Conservation (phyloP, 2,797 vertebrate species). For the Emys orbicularis region DNA sequence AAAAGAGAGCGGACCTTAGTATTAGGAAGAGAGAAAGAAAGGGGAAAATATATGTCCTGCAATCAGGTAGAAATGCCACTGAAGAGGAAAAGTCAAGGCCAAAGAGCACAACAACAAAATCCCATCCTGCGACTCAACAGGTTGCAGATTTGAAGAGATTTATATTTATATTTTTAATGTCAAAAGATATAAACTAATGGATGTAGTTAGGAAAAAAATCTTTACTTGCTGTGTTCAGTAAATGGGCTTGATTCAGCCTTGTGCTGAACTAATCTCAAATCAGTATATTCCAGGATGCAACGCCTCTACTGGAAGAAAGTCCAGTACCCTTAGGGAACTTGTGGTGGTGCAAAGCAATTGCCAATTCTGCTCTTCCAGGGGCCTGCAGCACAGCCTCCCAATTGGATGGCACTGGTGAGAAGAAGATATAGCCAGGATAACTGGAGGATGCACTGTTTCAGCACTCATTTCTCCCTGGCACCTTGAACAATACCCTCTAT, state of each 20-base stretch:
- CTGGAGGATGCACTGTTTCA: background rate
- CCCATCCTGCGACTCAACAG: background rate
- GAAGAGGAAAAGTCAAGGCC: background rate
- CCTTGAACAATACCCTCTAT: background rate
- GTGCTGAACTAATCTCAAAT: background rate
- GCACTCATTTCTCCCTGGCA: background rate
- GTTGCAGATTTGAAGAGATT: background rate
- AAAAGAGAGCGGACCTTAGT: rapidly evolving
- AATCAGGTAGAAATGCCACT: background rate
- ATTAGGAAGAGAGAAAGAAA: background rate
- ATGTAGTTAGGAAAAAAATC: background rate
- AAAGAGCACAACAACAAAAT: background rate
- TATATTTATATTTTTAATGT: background rate
- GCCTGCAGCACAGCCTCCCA: background rate
- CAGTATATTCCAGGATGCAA: background rate
- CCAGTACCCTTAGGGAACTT: rapidly evolving
- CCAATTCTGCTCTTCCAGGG: rapidly evolving
- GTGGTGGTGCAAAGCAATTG: rapidly evolving
- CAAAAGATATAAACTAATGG: background rate
- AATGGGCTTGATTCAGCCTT: background rate
- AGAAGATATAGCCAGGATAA: background rate
- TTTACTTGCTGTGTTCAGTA: background rate
- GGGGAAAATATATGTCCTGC: background rate
- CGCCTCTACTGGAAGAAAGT: background rate
- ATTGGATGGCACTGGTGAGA: background rate